Base-by-base conservation (phyloP, 2,888 invertebrate genomes). In the Cryptocheilus praepositus region DNA sequence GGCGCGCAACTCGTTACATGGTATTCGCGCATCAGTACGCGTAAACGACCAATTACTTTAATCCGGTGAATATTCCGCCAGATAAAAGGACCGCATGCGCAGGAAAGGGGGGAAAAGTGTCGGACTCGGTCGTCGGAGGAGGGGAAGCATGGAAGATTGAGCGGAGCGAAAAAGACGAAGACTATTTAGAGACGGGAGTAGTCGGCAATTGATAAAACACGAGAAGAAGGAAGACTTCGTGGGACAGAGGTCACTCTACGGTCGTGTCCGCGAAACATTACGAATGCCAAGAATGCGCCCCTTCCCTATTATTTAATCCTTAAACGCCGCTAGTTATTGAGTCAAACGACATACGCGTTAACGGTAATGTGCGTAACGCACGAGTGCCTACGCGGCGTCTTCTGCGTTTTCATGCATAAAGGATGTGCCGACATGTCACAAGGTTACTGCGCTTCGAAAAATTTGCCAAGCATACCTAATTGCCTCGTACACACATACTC, bases 21-120 rank as follows among this genome's bases (percentile, higher is more conserved):
- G 52, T 19, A 49, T 36, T 36, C 49, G 49, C 19, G 70, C 55
- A 67, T 65, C 71, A 71, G 73, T 73, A 76, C 79, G 74, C 78
- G 70, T 81, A 80, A 82, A 70, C 81, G 79, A 71, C 79, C 86
- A 88, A 86, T 87, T 88, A 87, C 84, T 86, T 86, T 85, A 87
- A 88, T 88, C 83, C 86, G 82, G 85, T 88, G 85, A 87, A 88
- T 88, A 86, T 87, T 86, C 83, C 80, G 78, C 67, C 73, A 77
- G 78, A 85, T 83, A 81, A 85, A 83, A 82, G 81, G 71, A 68
- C 69, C 73, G 71, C 73, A 54, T 54, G 70, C 46, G 55, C 63
- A 57, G 70, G 5, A 28, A 51, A 64, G 73, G 66, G 64, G 66
- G 61, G 61, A 65, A n/a, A 64, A 71, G 61, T 66, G 63, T 36